A percentile compares a stretch with the other conserved stretches of the same genome.
phyloP scores from a whole-genome alignment of 2,888 invertebrate species.

The Andricus quercusramuli region DNA sequence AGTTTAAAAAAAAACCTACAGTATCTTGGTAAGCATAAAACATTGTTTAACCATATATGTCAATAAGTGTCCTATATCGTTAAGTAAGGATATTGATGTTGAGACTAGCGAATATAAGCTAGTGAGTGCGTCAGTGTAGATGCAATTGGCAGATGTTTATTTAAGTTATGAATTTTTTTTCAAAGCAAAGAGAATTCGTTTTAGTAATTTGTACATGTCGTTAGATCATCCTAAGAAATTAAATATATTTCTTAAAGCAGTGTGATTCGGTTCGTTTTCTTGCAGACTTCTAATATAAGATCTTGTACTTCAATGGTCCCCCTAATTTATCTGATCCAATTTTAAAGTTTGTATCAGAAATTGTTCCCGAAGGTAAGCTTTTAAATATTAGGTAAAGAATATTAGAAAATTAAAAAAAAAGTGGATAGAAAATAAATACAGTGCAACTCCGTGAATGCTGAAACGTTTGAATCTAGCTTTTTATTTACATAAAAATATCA shows the following conservation, averaged over 20 bases:
- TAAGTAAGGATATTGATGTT: background rate
- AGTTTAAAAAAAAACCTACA: background rate
- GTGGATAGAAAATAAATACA: slow-evolving; percentile 42
- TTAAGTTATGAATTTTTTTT: background rate
- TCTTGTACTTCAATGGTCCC: slow-evolving; percentile 11
- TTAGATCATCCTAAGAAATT: background rate
- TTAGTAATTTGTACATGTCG: slow-evolving; percentile 7
- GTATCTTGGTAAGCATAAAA: background rate
- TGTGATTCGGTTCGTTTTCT: background rate
- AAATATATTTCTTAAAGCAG: background rate
- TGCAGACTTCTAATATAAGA: background rate
- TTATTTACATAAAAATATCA: background rate
- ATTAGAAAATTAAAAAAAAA: slow-evolving; percentile 55
- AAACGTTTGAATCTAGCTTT: background rate
- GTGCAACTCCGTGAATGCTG: background rate
- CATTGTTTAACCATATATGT: background rate
- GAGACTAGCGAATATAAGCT: background rate
- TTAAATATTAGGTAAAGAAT: slow-evolving; percentile 62
- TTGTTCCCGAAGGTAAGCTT: slow-evolving; percentile 66
- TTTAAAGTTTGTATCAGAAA: slow-evolving; percentile 62
- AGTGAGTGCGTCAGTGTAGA: background rate
- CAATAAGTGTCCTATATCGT: background rate
- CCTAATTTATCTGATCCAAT: slow-evolving; percentile 25
- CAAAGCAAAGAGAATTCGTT: background rate
- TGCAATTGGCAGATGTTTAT: background rate